Conservation (phyloP, 2,113 vertebrate species). For the Boleophthalmus pectinirostris region DNA sequence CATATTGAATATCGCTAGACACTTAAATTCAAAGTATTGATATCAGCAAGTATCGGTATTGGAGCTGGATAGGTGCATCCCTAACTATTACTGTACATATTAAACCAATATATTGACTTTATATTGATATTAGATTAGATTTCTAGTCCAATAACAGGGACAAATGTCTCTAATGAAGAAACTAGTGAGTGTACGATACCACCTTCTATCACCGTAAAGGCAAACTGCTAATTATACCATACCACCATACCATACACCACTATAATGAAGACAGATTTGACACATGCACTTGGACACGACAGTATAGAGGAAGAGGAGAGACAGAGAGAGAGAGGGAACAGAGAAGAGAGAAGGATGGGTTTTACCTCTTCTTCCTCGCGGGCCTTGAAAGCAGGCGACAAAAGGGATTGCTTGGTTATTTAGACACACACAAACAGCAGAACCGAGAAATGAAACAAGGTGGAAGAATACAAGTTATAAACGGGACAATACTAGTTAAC, state of each 20-base stretch:
- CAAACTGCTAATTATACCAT: not conserved
- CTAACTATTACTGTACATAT: no score
- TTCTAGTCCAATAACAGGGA: not conserved
- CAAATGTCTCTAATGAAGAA: not conserved
- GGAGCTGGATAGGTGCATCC: no score
- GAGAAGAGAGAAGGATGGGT: constrained; percentile 1
- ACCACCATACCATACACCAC: not conserved
- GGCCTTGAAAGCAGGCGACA: constrained; percentile 97
- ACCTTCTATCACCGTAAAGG: not conserved
- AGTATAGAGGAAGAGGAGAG: not conserved
- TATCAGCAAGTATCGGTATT: no score
- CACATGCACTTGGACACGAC: constrained; percentile 39
- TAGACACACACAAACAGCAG: constrained; percentile 47
- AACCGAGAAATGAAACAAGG: constrained; percentile 27
- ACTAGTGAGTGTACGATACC: not conserved
- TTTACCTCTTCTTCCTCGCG: constrained; percentile 95
- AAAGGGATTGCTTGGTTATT: constrained; percentile 86
- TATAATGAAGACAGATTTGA: constrained; percentile 50
- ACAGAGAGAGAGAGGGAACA: not conserved
- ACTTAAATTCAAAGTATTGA: no score
- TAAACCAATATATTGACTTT: no score
- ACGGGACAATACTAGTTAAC: not conserved
- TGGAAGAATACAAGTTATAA: constrained; percentile 43
- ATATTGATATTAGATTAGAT: no score
- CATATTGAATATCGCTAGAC: no score